Base-by-base conservation (phyloP, 2,113 vertebrate genomes). In the Xenopus laevis region DNA sequence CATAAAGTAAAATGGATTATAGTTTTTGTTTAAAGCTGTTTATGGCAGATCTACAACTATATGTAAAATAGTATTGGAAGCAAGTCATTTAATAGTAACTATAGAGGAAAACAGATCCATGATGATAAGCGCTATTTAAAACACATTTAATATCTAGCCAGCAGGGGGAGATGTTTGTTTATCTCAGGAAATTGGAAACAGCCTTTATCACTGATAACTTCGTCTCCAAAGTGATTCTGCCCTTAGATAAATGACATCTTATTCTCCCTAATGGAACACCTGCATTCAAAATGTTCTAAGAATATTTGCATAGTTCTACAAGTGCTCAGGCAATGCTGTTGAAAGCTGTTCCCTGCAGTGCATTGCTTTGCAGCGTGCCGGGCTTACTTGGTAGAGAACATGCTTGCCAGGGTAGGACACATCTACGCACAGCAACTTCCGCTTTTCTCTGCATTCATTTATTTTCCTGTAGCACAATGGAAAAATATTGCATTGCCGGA, bases 261-360 rank as follows among this genome's bases (percentile, higher is more conserved):
- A 55, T 47, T 10, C 57, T 75, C 57, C 57, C 15, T 9, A 16
- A 23, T 50, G 21, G 64, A 33, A 68, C 72, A 74, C 72, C 72
- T 77, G 59, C 74, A 77, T 77, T 64, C 74, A 70, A 70, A 77
- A 77, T 69, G 50, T 70, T 55, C 67, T 57, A 44, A 10, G 20
- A 70, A 17, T n/a, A 70, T 77, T 70, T 77, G 45, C 74, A 77
- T 77, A 30, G 60, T 53, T 30, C 63, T 40, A 64, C 18, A 67
- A 57, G 59, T 7, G 18, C 55, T 68, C 57, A 47, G n/a, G 15
- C 64, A n/a, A 33, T 59, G 53, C 40, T n/a, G 53, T 20, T 18
- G 46, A 27, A 17, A 46, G 8, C 52, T 23, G 27, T 40, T 44
- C 50, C 18, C 46, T 15, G 47, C 13, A 27, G 23, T 23, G n/a